Percentiles rank a stretch among this genome's conserved stretches.
These are phyloP conservation scores for Muntiacus reevesi DNA, from an alignment of 2,113 vertebrate genomes.

Conservation along the genomic window DNA sequence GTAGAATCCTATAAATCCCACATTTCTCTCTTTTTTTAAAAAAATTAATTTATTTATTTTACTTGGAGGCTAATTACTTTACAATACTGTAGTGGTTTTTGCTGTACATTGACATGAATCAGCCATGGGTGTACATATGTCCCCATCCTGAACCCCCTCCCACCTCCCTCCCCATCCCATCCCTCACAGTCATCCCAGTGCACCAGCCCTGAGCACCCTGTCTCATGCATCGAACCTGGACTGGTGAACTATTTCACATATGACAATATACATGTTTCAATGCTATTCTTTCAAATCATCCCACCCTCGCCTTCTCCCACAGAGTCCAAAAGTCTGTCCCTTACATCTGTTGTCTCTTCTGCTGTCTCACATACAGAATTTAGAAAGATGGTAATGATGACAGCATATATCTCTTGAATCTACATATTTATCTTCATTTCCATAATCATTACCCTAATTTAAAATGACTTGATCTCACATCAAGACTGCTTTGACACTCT, in stretches of 20 bases:
- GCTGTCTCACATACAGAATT: neutral
- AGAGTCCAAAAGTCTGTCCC: neutral
- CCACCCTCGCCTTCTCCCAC: neutral
- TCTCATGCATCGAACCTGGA: neutral
- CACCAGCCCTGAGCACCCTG: neutral
- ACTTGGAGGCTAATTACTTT: neutral
- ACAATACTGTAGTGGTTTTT: neutral
- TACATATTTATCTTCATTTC: neutral
- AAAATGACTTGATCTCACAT: neutral
- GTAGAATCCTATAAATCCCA: neutral
- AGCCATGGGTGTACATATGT: neutral
- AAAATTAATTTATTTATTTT: neutral
- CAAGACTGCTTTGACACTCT: neutral
- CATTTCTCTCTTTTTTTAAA: neutral
- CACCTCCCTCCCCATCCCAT: neutral
- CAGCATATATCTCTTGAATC: neutral
- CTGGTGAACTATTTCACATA: neutral
- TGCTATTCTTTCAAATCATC: neutral
- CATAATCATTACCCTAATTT: neutral
- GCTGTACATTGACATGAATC: neutral
- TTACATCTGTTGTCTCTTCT: neutral
- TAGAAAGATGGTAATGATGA: neutral
- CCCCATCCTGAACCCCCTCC: neutral
- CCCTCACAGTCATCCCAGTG: neutral
- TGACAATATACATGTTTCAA: neutral